A percentile compares a stretch with the other conserved stretches of the same genome.
Conservation (phyloP, 2,888 invertebrate genomes). For the Yponomeuta cagnagella region DNA sequence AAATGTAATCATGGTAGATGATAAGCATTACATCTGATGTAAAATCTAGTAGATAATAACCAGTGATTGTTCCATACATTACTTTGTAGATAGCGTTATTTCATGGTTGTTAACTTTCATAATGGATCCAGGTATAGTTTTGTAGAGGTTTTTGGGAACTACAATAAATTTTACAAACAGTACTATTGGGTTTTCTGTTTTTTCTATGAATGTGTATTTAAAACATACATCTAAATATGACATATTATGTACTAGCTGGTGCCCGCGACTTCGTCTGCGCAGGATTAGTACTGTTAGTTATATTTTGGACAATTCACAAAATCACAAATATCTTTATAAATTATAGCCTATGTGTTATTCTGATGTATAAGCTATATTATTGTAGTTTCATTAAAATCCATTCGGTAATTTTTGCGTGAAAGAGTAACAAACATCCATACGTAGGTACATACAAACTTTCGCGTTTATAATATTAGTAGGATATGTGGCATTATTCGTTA, state of each 20-base stretch:
- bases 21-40: conserved; percentile 23
- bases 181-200: conserved; percentile 30
- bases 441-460: too few species aligned
- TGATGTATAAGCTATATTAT: too few species aligned
- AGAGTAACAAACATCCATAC: too few species aligned
- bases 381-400: too few species aligned
- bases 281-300: too few species aligned
- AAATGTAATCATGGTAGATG: conserved; percentile 25
- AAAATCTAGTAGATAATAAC: conserved; percentile 22
- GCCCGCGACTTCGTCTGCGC: too few species aligned
- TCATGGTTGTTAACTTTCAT: conserved; percentile 53
- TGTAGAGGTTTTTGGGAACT: conserved; percentile 71
- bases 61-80: conserved; percentile 37
- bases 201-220: conserved; percentile 20
- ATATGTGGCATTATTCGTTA: conserved; percentile 13
- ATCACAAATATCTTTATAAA: too few species aligned
- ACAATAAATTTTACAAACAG: conserved; percentile 49
- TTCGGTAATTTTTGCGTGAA: too few species aligned
- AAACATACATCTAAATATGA: conserved; percentile 13
- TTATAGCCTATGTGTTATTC: too few species aligned
- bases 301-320: too few species aligned
- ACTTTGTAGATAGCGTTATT: conserved; percentile 35
- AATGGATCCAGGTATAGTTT: conserved; percentile 67
- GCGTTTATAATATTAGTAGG: not conserved
- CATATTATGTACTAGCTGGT: not conserved